A percentile compares a stretch with the other conserved stretches of the same genome.
Evolutionary conservation across 2,888 invertebrate genomes (phyloP).

Genomic region (Acanthopleura granulata): DNA sequence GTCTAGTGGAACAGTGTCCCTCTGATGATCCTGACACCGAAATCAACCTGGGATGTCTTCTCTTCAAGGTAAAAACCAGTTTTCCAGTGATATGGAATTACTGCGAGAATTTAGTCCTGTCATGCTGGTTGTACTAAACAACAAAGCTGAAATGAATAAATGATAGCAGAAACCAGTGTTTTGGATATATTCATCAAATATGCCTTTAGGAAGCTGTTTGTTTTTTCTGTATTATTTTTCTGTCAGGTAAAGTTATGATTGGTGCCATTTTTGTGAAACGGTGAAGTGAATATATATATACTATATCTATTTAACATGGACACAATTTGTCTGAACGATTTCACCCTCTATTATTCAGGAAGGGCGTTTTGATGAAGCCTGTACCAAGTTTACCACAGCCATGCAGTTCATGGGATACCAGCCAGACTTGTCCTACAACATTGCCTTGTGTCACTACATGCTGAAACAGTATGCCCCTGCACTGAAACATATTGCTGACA

Average conservation of each 20-base stretch:
- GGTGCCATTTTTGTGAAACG: too few relatives aligned
- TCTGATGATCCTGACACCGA: constrained; percentile 93
- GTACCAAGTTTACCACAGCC: constrained; percentile 89
- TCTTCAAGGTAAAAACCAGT: constrained; percentile 81
- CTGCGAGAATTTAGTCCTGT: too few relatives aligned
- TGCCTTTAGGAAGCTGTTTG: too few relatives aligned
- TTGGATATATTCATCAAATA: too few relatives aligned
- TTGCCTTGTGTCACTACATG: constrained; percentile 94
- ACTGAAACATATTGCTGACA: constrained; percentile 92
- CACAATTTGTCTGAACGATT: too few relatives aligned
- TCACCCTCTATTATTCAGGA: constrained; percentile 75
- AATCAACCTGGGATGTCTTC: constrained; percentile 93
- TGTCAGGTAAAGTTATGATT: too few relatives aligned
- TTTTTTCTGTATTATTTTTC: too few relatives aligned
- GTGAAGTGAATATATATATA: not conserved
- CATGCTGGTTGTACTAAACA: too few relatives aligned
- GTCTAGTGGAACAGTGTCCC: constrained; percentile 88
- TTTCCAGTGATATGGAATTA: too few relatives aligned
- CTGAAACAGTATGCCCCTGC: constrained; percentile 93
- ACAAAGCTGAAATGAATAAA: too few relatives aligned
- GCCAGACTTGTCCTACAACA: constrained; percentile 90
- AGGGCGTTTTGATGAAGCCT: constrained; percentile 88
- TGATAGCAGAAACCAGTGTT: too few relatives aligned
- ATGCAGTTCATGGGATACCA: constrained; percentile 76
- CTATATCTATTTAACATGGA: not conserved